These are phyloP conservation scores for Trichosurus vulpecula DNA, from an alignment of 2,797 vertebrate species.

Conservation along the genomic window DNA sequence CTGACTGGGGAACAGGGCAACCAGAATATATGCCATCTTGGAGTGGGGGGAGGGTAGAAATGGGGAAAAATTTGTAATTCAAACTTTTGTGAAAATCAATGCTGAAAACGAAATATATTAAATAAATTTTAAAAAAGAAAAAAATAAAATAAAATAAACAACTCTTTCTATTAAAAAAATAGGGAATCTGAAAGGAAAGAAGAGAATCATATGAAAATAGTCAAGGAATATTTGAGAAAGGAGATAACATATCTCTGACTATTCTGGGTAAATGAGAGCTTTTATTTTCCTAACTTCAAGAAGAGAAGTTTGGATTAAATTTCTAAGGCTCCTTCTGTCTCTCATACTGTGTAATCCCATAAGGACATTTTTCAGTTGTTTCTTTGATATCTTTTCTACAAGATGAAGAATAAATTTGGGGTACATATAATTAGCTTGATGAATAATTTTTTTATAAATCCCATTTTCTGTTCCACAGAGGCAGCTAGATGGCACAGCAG, in stretches of 20 bases:
- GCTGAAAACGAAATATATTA: too few species aligned
- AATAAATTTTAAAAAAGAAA: too few species aligned
- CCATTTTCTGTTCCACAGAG: not conserved
- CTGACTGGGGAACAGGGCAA: too few species aligned
- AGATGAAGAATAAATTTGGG: not conserved
- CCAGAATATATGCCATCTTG: too few species aligned
- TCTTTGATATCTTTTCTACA: not conserved
- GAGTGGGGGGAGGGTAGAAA: too few species aligned
- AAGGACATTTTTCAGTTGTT: not conserved
- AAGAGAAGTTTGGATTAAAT: not conserved
- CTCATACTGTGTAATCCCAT: not conserved
- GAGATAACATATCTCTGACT: not conserved
- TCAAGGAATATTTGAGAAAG: not conserved
- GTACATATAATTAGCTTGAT: not conserved
- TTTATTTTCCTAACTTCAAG: not conserved
- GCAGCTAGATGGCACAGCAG: not conserved
- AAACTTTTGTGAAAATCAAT: too few species aligned
- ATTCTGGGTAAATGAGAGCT: not conserved
- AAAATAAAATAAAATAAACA: too few species aligned
- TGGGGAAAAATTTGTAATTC: too few species aligned
- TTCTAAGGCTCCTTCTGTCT: not conserved
- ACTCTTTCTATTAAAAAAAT: too few species aligned
- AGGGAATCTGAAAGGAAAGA: too few species aligned
- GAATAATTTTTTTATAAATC: too few species aligned
- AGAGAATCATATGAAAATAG: not conserved